phyloP scores from a whole-genome alignment of 2,113 vertebrate species.

The Tychaedon coryphoeus region DNA sequence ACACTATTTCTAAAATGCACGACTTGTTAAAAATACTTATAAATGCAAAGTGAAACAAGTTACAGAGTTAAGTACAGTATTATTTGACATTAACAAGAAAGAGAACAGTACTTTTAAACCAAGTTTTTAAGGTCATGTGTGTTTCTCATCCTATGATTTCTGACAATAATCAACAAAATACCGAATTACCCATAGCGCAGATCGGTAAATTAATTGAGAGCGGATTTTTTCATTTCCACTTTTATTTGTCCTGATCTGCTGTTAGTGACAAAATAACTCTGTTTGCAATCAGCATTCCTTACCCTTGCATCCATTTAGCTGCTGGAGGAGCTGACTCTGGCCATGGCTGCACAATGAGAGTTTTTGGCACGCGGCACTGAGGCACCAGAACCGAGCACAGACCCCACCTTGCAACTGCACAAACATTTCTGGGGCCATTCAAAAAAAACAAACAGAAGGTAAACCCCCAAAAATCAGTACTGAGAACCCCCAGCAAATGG shows the following conservation, averaged over 20 bases:
- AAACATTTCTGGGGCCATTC: constrained; percentile 65
- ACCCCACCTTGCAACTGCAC: constrained; percentile 66
- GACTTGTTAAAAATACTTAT: neutral
- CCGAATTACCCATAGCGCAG: neutral
- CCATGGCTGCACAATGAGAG: constrained; percentile 58
- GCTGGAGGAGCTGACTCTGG: constrained; percentile 69
- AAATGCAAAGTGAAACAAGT: neutral
- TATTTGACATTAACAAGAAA: neutral
- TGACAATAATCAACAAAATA: neutral
- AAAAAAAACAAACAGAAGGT: constrained; percentile 53
- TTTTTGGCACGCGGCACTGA: constrained; percentile 65
- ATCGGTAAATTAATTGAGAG: neutral
- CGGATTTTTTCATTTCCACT: neutral
- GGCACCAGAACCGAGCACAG: constrained; percentile 61
- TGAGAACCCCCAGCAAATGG: constrained; percentile 23
- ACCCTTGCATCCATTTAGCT: constrained; percentile 48
- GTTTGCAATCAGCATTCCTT: neutral
- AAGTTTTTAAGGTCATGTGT: neutral
- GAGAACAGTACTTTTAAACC: neutral
- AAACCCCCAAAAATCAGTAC: neutral
- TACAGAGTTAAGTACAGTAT: neutral
- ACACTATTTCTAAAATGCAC: neutral
- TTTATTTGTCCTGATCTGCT: neutral
- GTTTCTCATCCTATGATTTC: neutral
- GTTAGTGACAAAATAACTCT: neutral